A percentile compares a stretch with the other conserved stretches of the same genome.
Evolutionary conservation across 2,797 vertebrate species (phyloP).

Genomic region (Typhlichthys subterraneus): DNA sequence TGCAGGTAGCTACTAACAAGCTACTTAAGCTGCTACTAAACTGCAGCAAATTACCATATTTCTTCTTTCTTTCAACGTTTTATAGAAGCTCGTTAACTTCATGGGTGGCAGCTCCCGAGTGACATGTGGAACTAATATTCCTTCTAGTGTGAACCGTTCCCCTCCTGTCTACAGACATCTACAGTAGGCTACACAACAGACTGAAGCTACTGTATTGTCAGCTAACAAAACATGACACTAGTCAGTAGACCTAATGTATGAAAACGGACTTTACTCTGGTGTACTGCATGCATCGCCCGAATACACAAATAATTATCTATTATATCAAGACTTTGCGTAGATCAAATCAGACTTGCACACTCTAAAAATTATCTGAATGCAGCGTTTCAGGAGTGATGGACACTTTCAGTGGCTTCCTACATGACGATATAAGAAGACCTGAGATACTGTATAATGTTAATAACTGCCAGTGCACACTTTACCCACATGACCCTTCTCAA

Average conservation of each 20-base stretch:
- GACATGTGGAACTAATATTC: slow-evolving; percentile 75
- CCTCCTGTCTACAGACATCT: slow-evolving; percentile 46
- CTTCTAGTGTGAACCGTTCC: slow-evolving; percentile 30
- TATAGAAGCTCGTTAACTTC: slow-evolving; percentile 59
- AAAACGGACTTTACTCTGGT: slow-evolving; percentile 19
- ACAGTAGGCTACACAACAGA: slow-evolving; percentile 39
- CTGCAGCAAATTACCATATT: slow-evolving; percentile 64
- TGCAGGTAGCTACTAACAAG: slow-evolving; percentile 65
- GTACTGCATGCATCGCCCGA: neutral
- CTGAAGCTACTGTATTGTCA: slow-evolving; percentile 31
- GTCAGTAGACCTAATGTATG: slow-evolving; percentile 42
- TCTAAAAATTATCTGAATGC: neutral
- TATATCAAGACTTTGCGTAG: neutral
- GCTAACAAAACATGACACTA: slow-evolving; percentile 37
- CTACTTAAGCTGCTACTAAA: slow-evolving; percentile 37
- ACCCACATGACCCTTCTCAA: neutral
- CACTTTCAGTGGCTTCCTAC: neutral
- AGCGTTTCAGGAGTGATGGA: neutral
- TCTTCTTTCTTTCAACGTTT: slow-evolving; percentile 60
- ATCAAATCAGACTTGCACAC: neutral
- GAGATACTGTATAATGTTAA: too few relatives aligned
- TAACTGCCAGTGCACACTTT: neutral
- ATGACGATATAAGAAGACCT: neutral
- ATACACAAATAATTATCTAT: neutral
- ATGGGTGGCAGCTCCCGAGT: slow-evolving; percentile 64